Base-by-base conservation (phyloP, 2,888 invertebrate species). In the Sisyra terminalis region DNA sequence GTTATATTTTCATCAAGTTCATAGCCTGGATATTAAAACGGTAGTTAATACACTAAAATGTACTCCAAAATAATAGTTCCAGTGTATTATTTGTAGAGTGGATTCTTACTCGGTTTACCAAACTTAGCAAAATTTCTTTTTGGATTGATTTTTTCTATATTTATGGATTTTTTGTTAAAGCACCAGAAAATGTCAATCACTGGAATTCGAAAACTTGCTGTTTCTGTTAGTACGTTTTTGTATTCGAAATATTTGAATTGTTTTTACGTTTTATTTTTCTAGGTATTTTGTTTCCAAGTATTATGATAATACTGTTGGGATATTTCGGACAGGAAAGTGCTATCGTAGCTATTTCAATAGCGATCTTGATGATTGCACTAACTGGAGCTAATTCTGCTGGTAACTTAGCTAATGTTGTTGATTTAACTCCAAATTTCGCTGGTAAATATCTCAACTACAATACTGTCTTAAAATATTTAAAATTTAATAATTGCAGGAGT, bases 371-470 rank as follows among this genome's bases (percentile, higher is more conserved):
- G 2, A 44, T 40, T n/a, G 46, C 49, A 11, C 34, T 46, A 9
- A 44, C 47, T 7, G 50, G 51, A 13, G 51, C 51, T 9, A 47
- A 46, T 40, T 47, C 50, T 11, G 48, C 50, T 13, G 51, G 51
- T 2, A 49, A 47, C 39, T 42, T 51, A 17, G 47, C 50, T 13
- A 51, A 50, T 44, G 46, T 49, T 31, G 36, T 48, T 10, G 46
- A 46, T 29, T 38, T 45, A 10, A 44, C 42, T 29, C 47, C 45
- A 30, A 44, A 39, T 29, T 42, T 42, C 37, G 44, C 43, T 3
- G 45, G 44, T 45, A 45, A n/a, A n/a, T n/a, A n/a, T n/a, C n/a
- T 32, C 2, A 14, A 18, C 9, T 9, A 24, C 24, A 24, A 5
- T 24, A 24, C 3, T 7, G 7, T 24, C 7, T 3, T 24, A 24